Percentiles rank a stretch among this genome's conserved stretches.
Evolutionary conservation across 2,797 vertebrate genomes (phyloP).

Genomic region (Liparis tanakae): DNA sequence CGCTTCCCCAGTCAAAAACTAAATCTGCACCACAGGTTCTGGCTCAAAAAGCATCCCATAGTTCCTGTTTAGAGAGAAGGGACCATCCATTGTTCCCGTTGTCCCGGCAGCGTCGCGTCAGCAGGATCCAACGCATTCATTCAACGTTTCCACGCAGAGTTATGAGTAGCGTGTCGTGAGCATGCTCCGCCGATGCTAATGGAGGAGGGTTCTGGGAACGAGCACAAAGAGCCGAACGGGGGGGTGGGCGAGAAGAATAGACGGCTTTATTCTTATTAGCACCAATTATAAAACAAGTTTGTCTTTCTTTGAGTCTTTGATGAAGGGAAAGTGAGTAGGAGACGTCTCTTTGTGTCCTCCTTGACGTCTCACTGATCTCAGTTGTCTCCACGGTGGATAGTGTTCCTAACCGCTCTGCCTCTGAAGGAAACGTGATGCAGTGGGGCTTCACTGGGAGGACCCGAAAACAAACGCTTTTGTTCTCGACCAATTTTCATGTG

Average conservation of each 20-base stretch:
- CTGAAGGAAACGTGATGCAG: neutral
- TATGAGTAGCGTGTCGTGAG: constrained; percentile 37
- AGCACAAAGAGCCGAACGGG: constrained; percentile 54
- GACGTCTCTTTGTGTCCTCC: neutral
- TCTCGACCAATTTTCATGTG: constrained; percentile 29
- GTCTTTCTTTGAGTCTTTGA: constrained; percentile 3
- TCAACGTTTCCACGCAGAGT: neutral
- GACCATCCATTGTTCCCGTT: constrained; percentile 33
- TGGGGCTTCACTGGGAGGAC: neutral
- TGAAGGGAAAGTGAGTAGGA: neutral
- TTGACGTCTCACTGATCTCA: neutral
- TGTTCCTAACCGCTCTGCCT: neutral
- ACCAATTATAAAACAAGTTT: constrained; percentile 15
- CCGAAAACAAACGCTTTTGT: constrained; percentile 11
- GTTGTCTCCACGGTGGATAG: neutral
- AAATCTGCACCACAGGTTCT: constrained; percentile 4
- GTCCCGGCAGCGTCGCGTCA: neutral
- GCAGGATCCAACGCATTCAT: neutral
- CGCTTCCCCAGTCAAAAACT: constrained; percentile 14
- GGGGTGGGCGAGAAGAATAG: constrained; percentile 42
- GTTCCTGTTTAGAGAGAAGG: constrained; percentile 1
- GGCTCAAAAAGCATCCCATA: constrained; percentile 21
- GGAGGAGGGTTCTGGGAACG: constrained; percentile 62
- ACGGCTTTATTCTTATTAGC: constrained; percentile 45
- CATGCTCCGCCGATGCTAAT: constrained; percentile 63